Evolutionary conservation across 2,797 vertebrate species (phyloP), one percentile per base, ranked within the genome.

Genomic region (Dipus sagitta): DNA sequence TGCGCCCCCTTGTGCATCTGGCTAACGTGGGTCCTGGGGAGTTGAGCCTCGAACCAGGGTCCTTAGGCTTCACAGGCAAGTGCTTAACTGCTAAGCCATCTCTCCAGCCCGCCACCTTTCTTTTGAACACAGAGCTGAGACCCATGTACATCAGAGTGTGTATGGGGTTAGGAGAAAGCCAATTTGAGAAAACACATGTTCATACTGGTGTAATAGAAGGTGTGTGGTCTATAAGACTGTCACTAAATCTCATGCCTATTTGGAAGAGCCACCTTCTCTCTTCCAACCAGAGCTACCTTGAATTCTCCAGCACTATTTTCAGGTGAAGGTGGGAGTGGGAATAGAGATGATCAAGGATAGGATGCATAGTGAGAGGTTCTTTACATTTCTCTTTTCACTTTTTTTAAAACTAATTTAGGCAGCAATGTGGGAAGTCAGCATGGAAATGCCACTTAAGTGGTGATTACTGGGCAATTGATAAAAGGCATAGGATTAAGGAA

Each of bases 201-300:
- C 30, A n/a, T 89, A 90, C 62, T 81, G 23, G 32, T 85, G 34
- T 90, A 91, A 90, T 26, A 86, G 75, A 84, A 62, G 42, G 47
- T 74, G 26, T 89, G 88, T 77, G 79, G 24, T 95, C 92, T 94
- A 75, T 28, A 85, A 58, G 68, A 85, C 15, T 62, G 68, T 83
- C 80, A 74, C 54, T 86, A 84, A 68, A 86, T 92, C 77, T 92
- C 62, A 90, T 76, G 52, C 79, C 95, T 79, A 82, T 78, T 74
- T 93, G 74, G 78, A 72, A 95, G 21, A 94, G 20, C 42, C 62
- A 71, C 76, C 30, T 81, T 38, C 60, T 88, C 52, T 65, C 76
- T 93, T 86, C 65, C 77, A 91, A 88, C 38, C 32, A 65, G 12
- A 95, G 64, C 28, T 60, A 30, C 21, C 52, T 90, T 94, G 8